A percentile compares a stretch with the other conserved stretches of the same genome.
These are phyloP conservation scores for Misgurnus anguillicaudatus DNA, from an alignment of 2,113 vertebrate species.

Conservation along the genomic window DNA sequence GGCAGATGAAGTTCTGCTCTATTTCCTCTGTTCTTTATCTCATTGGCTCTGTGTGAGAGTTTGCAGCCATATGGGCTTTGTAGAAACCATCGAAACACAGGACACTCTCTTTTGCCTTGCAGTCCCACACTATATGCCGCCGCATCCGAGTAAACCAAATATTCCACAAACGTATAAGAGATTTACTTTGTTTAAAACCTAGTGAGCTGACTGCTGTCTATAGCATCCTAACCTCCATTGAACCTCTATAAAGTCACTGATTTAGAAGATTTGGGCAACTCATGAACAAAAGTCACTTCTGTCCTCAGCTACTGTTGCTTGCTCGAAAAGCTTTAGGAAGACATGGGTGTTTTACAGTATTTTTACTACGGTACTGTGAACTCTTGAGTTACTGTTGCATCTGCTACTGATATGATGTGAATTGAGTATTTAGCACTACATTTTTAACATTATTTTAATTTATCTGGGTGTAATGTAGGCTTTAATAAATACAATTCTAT, in stretches of 20 bases:
- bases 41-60: slow-evolving; percentile 22
- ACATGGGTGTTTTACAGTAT: too few relatives aligned
- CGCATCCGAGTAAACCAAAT: slow-evolving; percentile 52
- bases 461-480: too few relatives aligned
- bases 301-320: too few relatives aligned
- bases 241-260: neutral
- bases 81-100: neutral
- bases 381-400: too few relatives aligned
- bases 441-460: too few relatives aligned
- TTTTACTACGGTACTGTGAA: too few relatives aligned
- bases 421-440: too few relatives aligned
- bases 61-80: slow-evolving; percentile 2
- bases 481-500: too few relatives aligned
- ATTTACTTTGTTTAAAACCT: neutral
- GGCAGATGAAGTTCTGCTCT: slow-evolving; percentile 2
- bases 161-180: neutral
- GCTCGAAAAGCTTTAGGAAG: too few relatives aligned
- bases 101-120: slow-evolving; percentile 50
- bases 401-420: too few relatives aligned
- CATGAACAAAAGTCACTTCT: too few relatives aligned
- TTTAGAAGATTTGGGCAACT: too few relatives aligned
- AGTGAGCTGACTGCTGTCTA: neutral
- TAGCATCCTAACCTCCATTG: neutral
- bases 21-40: slow-evolving; percentile 4
- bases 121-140: slow-evolving; percentile 48